Evolutionary conservation across 1,140 invertebrate species (phyloP).

Genomic region (Delia radicum): DNA sequence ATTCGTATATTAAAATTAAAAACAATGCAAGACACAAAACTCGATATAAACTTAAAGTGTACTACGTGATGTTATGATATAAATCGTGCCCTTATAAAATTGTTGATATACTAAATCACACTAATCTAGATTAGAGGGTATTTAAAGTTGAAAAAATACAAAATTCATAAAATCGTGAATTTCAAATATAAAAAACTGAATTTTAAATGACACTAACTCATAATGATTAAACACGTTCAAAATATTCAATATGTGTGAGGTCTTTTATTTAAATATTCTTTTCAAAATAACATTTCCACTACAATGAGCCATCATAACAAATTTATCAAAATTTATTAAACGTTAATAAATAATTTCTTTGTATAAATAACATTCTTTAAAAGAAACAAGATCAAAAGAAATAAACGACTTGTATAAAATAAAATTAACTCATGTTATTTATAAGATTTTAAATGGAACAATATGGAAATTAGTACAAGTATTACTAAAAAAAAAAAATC

Average conservation of each 20-base stretch:
- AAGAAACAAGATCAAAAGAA: not conserved
- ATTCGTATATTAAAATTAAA: too few relatives aligned
- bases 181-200: too few relatives aligned
- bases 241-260: not conserved
- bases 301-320: not conserved
- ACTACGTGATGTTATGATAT: too few relatives aligned
- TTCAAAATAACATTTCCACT: not conserved
- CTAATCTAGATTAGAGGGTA: too few relatives aligned
- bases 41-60: too few relatives aligned
- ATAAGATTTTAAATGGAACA: not conserved
- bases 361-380: not conserved
- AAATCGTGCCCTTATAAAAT: too few relatives aligned
- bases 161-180: too few relatives aligned
- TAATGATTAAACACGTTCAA: too few relatives aligned
- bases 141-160: too few relatives aligned
- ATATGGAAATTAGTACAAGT: not conserved
- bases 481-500: not conserved
- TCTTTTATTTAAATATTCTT: constrained; percentile 1
- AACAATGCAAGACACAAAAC: too few relatives aligned
- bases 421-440: not conserved
- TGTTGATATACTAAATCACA: too few relatives aligned
- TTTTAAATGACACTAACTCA: too few relatives aligned
- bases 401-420: not conserved
- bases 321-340: constrained; percentile 3
- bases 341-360: not conserved